Percentiles rank a stretch among this genome's conserved stretches.
Evolutionary conservation across 2,797 vertebrate species (phyloP).

Genomic region (Ibycter americanus): DNA sequence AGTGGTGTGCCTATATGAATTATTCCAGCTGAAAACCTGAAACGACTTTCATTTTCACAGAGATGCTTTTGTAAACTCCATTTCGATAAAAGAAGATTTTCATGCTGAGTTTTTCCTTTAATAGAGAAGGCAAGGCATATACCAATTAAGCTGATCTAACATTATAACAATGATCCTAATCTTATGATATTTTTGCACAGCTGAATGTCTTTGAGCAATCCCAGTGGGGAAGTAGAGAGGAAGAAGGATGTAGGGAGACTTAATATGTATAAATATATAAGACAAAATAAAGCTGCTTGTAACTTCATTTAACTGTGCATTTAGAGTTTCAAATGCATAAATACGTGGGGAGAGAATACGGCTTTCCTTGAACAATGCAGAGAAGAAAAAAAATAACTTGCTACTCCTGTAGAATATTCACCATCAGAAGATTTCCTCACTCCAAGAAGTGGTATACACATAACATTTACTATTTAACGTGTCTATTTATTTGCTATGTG

Average conservation of each 20-base stretch:
- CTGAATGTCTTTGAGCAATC: background rate
- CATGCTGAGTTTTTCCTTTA: background rate
- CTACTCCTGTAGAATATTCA: slow-evolving; percentile 24
- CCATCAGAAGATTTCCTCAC: slow-evolving; percentile 45
- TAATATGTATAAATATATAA: background rate
- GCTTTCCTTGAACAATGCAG: background rate
- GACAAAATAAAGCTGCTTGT: background rate
- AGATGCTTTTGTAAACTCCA: background rate
- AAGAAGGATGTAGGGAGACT: background rate
- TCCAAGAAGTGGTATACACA: slow-evolving; percentile 21
- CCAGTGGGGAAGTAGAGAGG: background rate
- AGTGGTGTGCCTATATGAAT: background rate
- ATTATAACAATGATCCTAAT: background rate
- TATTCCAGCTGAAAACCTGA: background rate
- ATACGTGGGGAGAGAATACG: background rate
- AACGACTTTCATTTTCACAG: background rate
- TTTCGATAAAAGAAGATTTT: background rate
- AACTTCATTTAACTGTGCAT: background rate
- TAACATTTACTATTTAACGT: slow-evolving; percentile 66
- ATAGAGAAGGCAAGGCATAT: background rate
- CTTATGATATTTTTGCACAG: background rate
- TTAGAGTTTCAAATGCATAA: background rate
- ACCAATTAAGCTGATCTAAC: background rate
- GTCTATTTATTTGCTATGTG: slow-evolving; percentile 57
- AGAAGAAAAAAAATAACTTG: background rate